phyloP scores from a whole-genome alignment of 2,888 invertebrate species.

The Chromoteleia sp. region DNA sequence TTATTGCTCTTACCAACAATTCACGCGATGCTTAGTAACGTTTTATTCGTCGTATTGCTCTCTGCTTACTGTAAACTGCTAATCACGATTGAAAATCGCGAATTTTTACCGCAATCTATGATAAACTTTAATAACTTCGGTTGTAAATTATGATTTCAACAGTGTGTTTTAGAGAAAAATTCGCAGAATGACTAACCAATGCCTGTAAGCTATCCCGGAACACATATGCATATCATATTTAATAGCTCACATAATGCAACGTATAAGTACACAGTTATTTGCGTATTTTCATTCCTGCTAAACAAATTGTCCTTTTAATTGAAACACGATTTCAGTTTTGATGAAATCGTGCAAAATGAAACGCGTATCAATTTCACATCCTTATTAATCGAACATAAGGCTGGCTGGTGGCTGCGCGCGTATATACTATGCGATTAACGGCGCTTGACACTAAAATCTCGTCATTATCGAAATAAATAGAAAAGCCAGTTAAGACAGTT shows the following conservation, averaged over 20 bases:
- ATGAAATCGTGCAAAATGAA: too few relatives aligned
- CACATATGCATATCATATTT: slow-evolving; percentile 32
- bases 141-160: slow-evolving; percentile 47
- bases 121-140: slow-evolving; percentile 47
- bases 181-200: slow-evolving; percentile 31
- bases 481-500: too few relatives aligned
- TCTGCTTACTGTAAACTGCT: slow-evolving; percentile 20
- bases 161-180: slow-evolving; percentile 15
- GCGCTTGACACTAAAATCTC: too few relatives aligned
- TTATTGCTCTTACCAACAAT: slow-evolving; percentile 3
- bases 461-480: background rate
- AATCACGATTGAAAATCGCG: slow-evolving; percentile 32
- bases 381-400: too few relatives aligned
- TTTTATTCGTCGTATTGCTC: slow-evolving; percentile 18
- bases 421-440: too few relatives aligned
- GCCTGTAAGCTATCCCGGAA: slow-evolving; percentile 33
- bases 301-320: slow-evolving; percentile 7
- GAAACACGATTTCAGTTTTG: background rate
- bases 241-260: slow-evolving; percentile 24
- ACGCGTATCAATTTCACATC: too few relatives aligned
- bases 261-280: slow-evolving; percentile 6
- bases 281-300: slow-evolving; percentile 1
- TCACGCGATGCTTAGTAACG: slow-evolving; percentile 9
- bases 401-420: too few relatives aligned
- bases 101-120: slow-evolving; percentile 29